These are phyloP conservation scores for Numenius phaeopus DNA, from an alignment of 2,797 vertebrate genomes.

Conservation along the genomic window DNA sequence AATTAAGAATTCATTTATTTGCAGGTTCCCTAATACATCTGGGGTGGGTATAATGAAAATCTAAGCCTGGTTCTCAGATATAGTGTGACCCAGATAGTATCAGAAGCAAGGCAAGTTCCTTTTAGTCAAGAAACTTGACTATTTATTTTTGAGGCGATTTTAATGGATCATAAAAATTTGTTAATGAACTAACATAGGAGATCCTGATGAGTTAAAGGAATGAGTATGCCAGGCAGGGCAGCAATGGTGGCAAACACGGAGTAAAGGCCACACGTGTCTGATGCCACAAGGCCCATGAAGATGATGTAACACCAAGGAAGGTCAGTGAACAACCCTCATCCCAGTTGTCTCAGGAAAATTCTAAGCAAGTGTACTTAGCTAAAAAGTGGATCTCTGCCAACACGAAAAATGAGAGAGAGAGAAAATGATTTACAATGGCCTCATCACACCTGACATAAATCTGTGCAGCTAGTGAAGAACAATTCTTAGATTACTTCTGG, in stretches of 20 bases:
- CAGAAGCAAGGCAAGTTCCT: neutral
- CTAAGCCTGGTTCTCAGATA: neutral
- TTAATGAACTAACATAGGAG: neutral
- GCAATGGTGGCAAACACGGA: accelerated
- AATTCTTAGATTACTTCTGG: neutral
- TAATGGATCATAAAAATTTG: neutral
- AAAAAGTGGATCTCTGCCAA: neutral
- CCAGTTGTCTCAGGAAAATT: neutral
- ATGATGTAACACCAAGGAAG: neutral
- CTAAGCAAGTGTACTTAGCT: neutral
- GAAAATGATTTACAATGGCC: neutral
- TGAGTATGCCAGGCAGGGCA: neutral
- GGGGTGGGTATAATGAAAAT: neutral
- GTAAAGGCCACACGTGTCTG: neutral
- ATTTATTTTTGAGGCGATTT: neutral
- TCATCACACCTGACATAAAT: neutral
- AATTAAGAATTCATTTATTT: neutral
- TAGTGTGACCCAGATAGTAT: neutral
- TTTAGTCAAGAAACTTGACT: neutral
- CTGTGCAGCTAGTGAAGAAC: neutral
- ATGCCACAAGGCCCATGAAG: neutral
- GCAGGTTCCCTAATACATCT: neutral
- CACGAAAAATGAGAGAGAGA: neutral
- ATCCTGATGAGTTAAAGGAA: neutral
- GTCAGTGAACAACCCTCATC: neutral